Evolutionary conservation across 2,113 vertebrate genomes (phyloP), one percentile per base, ranked within the genome.

Genomic region (Cygnus atratus): DNA sequence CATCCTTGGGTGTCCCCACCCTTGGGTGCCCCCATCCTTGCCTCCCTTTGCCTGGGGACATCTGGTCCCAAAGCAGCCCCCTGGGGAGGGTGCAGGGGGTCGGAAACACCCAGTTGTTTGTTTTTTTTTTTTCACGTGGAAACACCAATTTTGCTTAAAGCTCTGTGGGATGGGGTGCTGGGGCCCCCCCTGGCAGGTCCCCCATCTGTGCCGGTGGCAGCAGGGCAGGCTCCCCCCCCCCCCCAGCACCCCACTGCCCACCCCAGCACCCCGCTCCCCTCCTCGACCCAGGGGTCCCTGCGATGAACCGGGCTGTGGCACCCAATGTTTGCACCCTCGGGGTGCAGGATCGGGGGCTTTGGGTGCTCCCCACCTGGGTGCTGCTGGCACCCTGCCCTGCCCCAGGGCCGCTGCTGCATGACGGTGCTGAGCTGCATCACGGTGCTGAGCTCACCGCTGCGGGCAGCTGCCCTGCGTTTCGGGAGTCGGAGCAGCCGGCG

Each of bases 281-380:
- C 4, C 0, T 44, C 52, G 43, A 11, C 2, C 43, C 43, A 15
- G 43, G 9, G 20, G 10, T 52, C 15, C 43, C 12, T 77, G 22
- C 35, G 3, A 0, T 18, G 37, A 67, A 41, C 25, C 0, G 1
- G 46, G 33, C 37, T 54, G 33, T 2, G 5, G 14, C 6, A 20
- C 19, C 46, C 46, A 8, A 19, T 19, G 3, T 20, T 48, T 10
- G 35, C 35, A 6, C 11, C 24, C 9, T 5, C n/a, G 22, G 66
- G 17, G 35, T 0, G 0, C 57, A 55, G 58, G 65, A 83, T 39
- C 16, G n/a, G 0, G 0, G 9, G 39, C 15, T 29, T 28, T 1
- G 20, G 17, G 55, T 15, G 41, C 43, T 20, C 11, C 76, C 43
- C 25, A 66, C 76, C 33, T 31, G 43, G 37, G 25, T 14, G 9